Conservation (phyloP, 2,888 invertebrate species). For the Fragum fragum region DNA sequence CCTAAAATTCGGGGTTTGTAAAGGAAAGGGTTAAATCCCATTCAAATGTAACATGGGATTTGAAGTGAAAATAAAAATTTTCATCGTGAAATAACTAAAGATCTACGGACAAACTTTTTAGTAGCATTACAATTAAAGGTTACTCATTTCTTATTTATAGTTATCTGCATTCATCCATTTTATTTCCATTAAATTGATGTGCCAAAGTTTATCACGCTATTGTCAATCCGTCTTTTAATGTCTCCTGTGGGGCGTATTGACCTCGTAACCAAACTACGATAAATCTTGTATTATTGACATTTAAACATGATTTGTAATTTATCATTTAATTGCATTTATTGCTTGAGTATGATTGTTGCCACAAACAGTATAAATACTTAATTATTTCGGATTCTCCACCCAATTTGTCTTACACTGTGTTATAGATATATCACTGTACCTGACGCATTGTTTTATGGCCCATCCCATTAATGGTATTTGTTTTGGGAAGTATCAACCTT, state of each 20-base stretch:
- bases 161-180: neutral
- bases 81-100: too few species aligned
- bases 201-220: conserved; percentile 1
- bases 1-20: too few species aligned
- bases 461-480: too few species aligned
- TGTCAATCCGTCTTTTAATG: conserved; percentile 1
- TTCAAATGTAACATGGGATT: too few species aligned
- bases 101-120: too few species aligned
- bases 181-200: neutral
- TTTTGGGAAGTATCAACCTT: too few species aligned
- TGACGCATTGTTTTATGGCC: too few species aligned
- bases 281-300: neutral
- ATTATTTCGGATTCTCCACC: neutral
- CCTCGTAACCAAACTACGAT: neutral
- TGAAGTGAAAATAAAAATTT: too few species aligned
- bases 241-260: neutral
- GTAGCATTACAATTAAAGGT: neutral
- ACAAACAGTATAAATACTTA: conserved; percentile 5
- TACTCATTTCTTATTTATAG: neutral
- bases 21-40: too few species aligned
- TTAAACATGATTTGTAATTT: neutral
- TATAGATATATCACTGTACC: too few species aligned
- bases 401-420: too few species aligned
- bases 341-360: neutral
- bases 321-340: neutral